Base-by-base conservation (phyloP, 2,113 vertebrate species). In the Indri indri region DNA sequence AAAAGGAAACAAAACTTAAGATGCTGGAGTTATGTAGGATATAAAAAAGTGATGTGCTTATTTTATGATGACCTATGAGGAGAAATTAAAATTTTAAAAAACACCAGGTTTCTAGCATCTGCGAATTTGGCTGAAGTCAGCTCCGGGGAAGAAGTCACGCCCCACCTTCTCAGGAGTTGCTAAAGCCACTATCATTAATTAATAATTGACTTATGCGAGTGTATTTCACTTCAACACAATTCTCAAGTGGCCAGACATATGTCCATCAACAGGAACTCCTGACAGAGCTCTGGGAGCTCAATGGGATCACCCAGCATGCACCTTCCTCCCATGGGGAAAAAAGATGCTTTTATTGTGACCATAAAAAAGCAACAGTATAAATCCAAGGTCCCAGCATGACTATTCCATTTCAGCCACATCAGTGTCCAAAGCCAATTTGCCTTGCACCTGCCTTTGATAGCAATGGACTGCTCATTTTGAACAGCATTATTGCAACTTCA, bases 111-210 rank as follows among this genome's bases (percentile, higher is more conserved):
- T 91, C 86, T 80, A 90, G 50, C 73, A 92, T 84, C 68, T 95
- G 59, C 85, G 79, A 96, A 74, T 90, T 73, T 79, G 57, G 80
- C 45, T 88, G 86, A 86, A 87, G 42, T 95, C 90, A 95, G 82
- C 2, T 65, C 22, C 30, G 47, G 37, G 88, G 54, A n/a, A 63
- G 81, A 93, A 61, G 66, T 50, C 42, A 71, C 0, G 0, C 1
- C 5, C 47, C 10, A 47, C 30, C 4, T 70, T 86, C 73, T 93
- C 54, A 88, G 66, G 73, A 52, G 47, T 57, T 77, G 47, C 65
- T 88, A 90, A 91, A 97, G 68, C 63, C 42, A 59, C 30, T 63
- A 1, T 83, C 65, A 77, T 88, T 80, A 88, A 77, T 88, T 80
- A 88, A 84, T 90, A 88, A 96, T 77, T 91, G 88, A 95, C 86